Conservation (phyloP, 2,888 invertebrate genomes). For the Tetranychus piercei region DNA sequence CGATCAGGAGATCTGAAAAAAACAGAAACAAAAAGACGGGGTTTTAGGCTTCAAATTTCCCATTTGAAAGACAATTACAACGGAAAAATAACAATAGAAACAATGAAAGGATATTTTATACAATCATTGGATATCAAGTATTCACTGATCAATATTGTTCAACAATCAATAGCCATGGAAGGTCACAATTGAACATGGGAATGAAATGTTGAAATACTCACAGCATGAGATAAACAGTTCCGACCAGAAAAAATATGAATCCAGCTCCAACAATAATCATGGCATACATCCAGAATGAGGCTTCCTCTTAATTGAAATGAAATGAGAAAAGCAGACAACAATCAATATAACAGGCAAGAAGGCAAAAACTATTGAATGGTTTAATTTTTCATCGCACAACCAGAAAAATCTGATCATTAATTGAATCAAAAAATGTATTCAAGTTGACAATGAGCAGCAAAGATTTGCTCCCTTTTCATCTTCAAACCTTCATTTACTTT, state of each 20-base stretch:
- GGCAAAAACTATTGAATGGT: not conserved
- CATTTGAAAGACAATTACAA: not conserved
- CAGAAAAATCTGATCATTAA: too few species aligned
- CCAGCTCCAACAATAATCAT: not conserved
- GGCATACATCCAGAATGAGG: constrained; percentile 1
- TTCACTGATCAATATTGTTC: not conserved
- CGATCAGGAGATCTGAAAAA: not conserved
- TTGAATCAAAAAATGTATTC: too few species aligned
- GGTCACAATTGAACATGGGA: too few species aligned
- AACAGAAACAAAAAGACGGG: not conserved
- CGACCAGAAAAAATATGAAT: not conserved
- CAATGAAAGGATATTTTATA: not conserved
- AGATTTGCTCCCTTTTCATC: too few species aligned
- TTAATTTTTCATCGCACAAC: not conserved
- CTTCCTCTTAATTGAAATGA: not conserved
- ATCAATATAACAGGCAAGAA: not conserved
- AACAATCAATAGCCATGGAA: not conserved
- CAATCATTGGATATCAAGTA: not conserved
- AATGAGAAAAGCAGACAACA: not conserved
- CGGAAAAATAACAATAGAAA: not conserved
- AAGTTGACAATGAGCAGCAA: too few species aligned
- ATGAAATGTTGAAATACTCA: not conserved
- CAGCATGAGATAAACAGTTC: not conserved
- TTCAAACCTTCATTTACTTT: too few species aligned
- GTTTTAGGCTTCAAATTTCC: too few species aligned